phyloP scores from a whole-genome alignment of 2,797 vertebrate genomes.

The Sebastes oblongus region DNA sequence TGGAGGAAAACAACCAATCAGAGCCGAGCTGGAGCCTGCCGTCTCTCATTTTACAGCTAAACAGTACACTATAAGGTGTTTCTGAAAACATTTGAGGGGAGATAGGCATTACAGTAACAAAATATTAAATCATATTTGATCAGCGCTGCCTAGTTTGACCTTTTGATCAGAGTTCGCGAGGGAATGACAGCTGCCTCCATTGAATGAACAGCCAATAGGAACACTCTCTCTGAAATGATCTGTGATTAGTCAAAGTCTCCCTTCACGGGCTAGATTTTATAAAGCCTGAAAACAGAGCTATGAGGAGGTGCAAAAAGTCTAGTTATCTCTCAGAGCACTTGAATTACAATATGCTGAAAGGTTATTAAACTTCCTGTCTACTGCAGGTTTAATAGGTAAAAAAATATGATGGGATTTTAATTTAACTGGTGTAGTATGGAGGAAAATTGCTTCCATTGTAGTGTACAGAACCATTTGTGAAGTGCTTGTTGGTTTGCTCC shows the following conservation, averaged over 20 bases:
- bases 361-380: not conserved
- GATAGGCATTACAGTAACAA: not conserved
- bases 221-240: not conserved
- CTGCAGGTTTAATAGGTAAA: not conserved
- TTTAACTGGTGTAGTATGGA: not conserved
- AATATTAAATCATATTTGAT: not conserved
- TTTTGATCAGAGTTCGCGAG: not conserved
- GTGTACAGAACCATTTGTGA: not conserved
- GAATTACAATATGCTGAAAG: not conserved
- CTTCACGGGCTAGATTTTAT: not conserved
- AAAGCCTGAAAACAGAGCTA: not conserved
- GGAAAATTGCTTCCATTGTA: no score
- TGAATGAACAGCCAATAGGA: not conserved
- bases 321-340: not conserved
- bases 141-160: not conserved
- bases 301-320: not conserved
- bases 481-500: not conserved
- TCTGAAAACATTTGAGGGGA: not conserved
- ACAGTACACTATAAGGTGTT: not conserved
- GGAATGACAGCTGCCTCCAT: not conserved
- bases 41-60: no score
- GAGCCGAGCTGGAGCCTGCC: no score
- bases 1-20: no score
- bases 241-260: not conserved
- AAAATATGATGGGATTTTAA: not conserved